Base-by-base conservation (phyloP, 2,888 invertebrate species). In the Pyrochroa serraticornis region DNA sequence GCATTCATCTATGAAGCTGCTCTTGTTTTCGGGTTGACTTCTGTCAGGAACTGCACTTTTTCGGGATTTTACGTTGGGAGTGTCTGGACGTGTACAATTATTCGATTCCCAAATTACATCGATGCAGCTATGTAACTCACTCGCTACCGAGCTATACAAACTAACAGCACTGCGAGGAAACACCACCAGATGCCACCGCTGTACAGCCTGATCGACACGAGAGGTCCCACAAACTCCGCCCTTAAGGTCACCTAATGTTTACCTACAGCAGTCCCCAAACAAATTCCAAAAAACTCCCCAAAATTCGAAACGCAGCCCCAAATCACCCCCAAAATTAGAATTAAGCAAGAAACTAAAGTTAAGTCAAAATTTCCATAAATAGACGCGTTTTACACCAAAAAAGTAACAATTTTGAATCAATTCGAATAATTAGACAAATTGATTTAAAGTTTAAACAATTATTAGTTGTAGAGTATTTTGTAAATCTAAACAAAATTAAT, bases 31-130 rank as follows among this genome's bases (percentile, higher is more conserved):
- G 51, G 58, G 63, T 60, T 62, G 57, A 65, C 67, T 73, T 72
- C 68, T 65, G 65, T 70, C 71, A 73, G 68, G 64, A 69, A 67
- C 63, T 64, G 61, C 63, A 64, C 64, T 65, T 66, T 60, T 70
- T 68, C 68, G 64, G 50, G 52, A 62, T 67, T 71, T 71, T 69
- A 63, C 54, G 58, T 66, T 68, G 73, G 74, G 75, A 75, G 73
- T 74, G 74, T 69, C 73, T 71, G 65, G 68, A 70, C 69, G 70
- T 66, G 65, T 69, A 72, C 66, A 73, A 70, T 48, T 70, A 67
- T 63, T 65, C 66, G 67, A 68, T 71, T 65, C 65, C 66, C 64
- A 67, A 71, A 68, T 69, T 66, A 69, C 68, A 71, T 68, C 68
- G 66, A 71, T 70, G 67, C 67, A 71, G 68, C 69, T 65, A 65